Evolutionary conservation across 1,140 invertebrate species (phyloP), one percentile per base, ranked within the genome.

Genomic region (Drosophila parabipectinata): DNA sequence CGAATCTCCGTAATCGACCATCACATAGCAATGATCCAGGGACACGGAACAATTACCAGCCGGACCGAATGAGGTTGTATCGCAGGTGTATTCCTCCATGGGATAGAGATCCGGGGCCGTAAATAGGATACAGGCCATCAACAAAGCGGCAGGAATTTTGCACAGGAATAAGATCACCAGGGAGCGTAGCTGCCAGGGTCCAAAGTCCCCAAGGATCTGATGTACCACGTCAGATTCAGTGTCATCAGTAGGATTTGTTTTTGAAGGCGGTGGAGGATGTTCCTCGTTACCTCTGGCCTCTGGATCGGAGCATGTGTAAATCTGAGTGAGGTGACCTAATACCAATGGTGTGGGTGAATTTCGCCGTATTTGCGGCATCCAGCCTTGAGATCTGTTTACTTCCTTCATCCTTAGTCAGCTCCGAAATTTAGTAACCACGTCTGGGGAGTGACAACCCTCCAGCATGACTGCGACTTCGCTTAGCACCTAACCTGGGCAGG

Each of bases 121-220:
- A n/a, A 91, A 91, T 6, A 92, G 88, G 14, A 92, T 89, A 32
- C 83, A 90, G 3, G 92, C 91, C 92, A 92, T 92, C 50, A 92
- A 92, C 92, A 92, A 93, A n/a, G 92, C 91, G 5, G 92, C 91
- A 0, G 92, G 92, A 21, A 93, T 91, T 68, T 93, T 92, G 48
- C 89, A 89, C 5, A 93, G 66, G 54, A 89, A 92, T 10, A 92
- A 71, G 30, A 92, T 88, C 9, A 91, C 66, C 28, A 92, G 72
- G 1, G 91, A 78, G 34, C 92, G 81, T 12, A 92, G 56, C 45
- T 93, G 92, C 92, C 92, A 93, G 2, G 83, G 72, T 3, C 92
- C 92, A 69, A 91, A 92, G 14, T 92, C 67, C 4, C 92, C 92
- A 47, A 90, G 61, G 32, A 92, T 66, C 12, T 72, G 50, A 0